Evolutionary conservation across 2,888 invertebrate genomes (phyloP).

Genomic region (Cephus pulcher): DNA sequence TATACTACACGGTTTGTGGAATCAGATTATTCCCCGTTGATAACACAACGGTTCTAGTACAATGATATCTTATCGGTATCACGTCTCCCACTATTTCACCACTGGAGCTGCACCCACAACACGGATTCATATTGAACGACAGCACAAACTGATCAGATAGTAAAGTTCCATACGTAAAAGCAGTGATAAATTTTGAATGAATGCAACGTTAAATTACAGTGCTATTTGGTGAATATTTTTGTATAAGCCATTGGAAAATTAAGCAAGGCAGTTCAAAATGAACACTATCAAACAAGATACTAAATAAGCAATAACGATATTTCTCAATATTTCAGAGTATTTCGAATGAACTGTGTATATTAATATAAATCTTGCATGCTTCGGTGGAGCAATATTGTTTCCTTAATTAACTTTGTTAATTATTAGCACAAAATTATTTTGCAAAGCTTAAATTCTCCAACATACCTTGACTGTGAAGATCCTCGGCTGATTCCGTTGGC

Average conservation of each 20-base stretch:
- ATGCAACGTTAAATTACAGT: neutral
- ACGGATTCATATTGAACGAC: neutral
- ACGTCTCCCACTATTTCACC: slow-evolving; percentile 6
- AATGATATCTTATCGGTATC: slow-evolving; percentile 16
- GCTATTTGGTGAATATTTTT: neutral
- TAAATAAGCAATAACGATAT: neutral
- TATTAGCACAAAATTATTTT: neutral
- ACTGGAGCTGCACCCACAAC: neutral
- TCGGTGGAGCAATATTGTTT: neutral
- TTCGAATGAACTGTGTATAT: neutral
- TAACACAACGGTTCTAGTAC: slow-evolving; percentile 11
- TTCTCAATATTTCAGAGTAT: neutral
- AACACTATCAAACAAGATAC: neutral
- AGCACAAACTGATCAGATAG: neutral
- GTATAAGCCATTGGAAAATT: neutral
- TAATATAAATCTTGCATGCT: neutral
- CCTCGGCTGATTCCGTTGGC: slow-evolving; percentile 52
- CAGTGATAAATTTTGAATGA: neutral
- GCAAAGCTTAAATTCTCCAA: neutral
- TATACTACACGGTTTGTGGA: neutral
- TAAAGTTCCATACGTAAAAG: neutral
- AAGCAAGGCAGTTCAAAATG: neutral
- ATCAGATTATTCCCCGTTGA: slow-evolving; percentile 17
- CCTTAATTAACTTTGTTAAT: neutral
- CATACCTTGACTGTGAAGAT: slow-evolving; percentile 60